Base-by-base conservation (phyloP, 2,113 vertebrate genomes). In the Trematomus loennbergii region DNA sequence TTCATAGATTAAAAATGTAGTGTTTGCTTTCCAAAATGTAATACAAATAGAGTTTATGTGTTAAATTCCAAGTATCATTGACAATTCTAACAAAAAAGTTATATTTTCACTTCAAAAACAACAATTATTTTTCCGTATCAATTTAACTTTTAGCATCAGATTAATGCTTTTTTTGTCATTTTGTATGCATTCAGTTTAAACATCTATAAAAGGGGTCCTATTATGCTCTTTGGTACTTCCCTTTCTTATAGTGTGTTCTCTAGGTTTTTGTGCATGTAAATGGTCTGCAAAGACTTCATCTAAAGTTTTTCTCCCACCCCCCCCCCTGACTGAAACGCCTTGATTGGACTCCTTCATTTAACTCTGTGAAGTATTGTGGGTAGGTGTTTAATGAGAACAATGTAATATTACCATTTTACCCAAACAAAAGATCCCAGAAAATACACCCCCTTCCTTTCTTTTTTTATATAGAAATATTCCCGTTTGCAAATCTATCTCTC, bases 401-500 rank as follows among this genome's bases (percentile, higher is more conserved):
- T 46, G 13, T 18, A 20, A 58, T 65, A 67, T 78, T 84, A 63
- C 79, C 45, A 67, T 72, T 86, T 52, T 78, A 20, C 12, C 36
- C 40, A 45, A 54, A 75, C 68, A 58, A 65, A 76, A 65, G 61
- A 49, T 29, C 52, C 48, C 55, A 71, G 43, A 72, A 78, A 79
- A 70, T 65, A 55, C 46, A 53, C 29, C 49, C 53, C 10, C 52
- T 43, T 40, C 20, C 20, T 54, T 49, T 54, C 12, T n/a, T 43
- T 79, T 62, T 64, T 76, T 36, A 5, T 36, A 36, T 36, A 36
- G 36, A 36, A 36, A 62, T 75, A 72, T 60, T 54, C 50, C 18
- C 61, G 76, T 73, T 53, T 9, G n/a, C 67, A 84, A 48, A 70
- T 75, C 64, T 77, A 29, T 11, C 53, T 71, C 79, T 59, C 75